Conservation (phyloP, 2,888 invertebrate genomes). For the Drosophila mayaguana region DNA sequence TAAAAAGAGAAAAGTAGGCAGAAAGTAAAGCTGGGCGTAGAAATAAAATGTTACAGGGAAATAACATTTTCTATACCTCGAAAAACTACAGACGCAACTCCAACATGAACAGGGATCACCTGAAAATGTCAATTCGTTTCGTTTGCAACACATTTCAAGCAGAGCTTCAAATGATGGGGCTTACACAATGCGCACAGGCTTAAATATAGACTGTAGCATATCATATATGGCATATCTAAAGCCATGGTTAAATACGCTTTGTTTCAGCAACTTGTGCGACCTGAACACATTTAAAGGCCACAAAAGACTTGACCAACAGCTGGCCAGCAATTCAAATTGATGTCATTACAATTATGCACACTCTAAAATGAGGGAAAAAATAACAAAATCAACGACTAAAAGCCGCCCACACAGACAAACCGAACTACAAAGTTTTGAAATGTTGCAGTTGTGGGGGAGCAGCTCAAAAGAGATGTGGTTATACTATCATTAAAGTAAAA, state of each 20-base stretch:
- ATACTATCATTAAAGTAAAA: constrained; percentile 61
- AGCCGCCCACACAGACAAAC: constrained; percentile 37
- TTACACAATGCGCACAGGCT: constrained; percentile 31
- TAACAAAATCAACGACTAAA: neutral
- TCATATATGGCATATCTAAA: constrained; percentile 41
- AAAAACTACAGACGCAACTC: neutral
- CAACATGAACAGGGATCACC: neutral
- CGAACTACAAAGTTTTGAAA: constrained; percentile 19
- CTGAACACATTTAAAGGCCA: constrained; percentile 10
- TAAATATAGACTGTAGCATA: constrained; percentile 20
- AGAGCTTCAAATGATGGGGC: neutral
- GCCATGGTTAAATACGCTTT: constrained; percentile 35
- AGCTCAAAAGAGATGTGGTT: constrained; percentile 8
- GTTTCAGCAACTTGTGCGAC: constrained; percentile 13
- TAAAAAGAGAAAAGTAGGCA: no score
- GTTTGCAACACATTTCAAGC: constrained; percentile 22
- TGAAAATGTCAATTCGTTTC: constrained; percentile 5
- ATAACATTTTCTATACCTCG: neutral
- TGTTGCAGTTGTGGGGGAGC: constrained; percentile 5
- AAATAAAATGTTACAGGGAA: no score
- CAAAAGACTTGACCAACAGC: constrained; percentile 44
- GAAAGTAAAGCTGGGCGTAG: no score
- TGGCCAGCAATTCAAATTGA: constrained; percentile 40
- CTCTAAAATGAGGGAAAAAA: neutral
- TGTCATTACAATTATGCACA: constrained; percentile 50